These are phyloP conservation scores for Apostichopus parvimensis DNA, from an alignment of 35 echinoderm and acorn worm species.

Conservation along the genomic window DNA sequence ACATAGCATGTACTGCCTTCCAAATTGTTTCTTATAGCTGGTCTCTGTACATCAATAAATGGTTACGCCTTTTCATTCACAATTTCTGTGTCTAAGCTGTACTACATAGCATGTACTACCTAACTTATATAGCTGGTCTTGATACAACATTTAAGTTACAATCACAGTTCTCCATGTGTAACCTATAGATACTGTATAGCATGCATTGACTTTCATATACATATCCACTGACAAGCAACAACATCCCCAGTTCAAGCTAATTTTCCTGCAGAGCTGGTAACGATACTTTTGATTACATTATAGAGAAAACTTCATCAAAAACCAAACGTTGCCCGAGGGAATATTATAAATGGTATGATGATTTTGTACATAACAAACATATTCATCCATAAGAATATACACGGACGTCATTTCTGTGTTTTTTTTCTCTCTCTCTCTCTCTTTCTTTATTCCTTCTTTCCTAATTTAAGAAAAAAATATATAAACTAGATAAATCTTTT, in stretches of 20 bases:
- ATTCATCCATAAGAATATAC: neutral
- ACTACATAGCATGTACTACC: too few relatives aligned
- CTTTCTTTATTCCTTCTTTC: neutral
- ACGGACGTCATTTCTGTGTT: neutral
- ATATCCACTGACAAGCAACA: too few relatives aligned
- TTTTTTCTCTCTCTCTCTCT: neutral
- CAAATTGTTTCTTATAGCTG: too few relatives aligned
- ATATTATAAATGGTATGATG: neutral
- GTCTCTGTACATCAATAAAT: too few relatives aligned
- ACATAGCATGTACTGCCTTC: too few relatives aligned
- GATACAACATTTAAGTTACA: too few relatives aligned
- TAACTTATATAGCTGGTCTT: too few relatives aligned
- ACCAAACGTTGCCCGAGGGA: neutral
- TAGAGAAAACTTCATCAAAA: neutral
- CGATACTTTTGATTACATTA: neutral
- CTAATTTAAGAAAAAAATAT: neutral
- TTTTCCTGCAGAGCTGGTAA: neutral
- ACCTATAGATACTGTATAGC: too few relatives aligned
- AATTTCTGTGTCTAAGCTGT: too few relatives aligned
- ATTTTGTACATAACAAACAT: neutral
- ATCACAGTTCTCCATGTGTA: too few relatives aligned
- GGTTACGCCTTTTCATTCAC: too few relatives aligned
- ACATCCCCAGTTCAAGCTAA: neutral
- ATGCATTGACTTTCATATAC: too few relatives aligned
- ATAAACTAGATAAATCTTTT: neutral